A percentile compares a stretch with the other conserved stretches of the same genome.
Conservation (phyloP, 2,113 vertebrate genomes). For the Helogale parvula region DNA sequence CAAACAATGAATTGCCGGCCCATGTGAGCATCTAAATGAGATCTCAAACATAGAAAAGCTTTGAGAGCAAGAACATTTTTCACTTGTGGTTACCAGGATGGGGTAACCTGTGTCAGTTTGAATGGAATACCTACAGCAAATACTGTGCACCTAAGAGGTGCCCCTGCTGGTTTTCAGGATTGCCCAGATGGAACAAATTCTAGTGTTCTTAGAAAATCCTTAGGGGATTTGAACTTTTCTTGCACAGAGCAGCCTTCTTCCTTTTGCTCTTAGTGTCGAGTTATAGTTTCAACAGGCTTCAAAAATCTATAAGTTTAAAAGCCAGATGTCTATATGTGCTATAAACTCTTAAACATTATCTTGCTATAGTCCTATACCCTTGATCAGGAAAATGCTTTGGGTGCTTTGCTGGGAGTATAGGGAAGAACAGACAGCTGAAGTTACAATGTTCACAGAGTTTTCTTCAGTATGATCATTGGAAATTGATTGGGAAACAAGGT, state of each 20-base stretch:
- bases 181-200: neutral
- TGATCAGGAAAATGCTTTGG: neutral
- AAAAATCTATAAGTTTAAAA: neutral
- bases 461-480: neutral
- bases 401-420: neutral
- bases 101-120: neutral
- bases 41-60: neutral
- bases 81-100: neutral
- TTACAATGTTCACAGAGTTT: neutral
- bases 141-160: neutral
- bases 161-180: neutral
- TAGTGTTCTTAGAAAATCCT: slow-evolving; percentile 16
- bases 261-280: neutral
- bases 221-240: neutral
- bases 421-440: neutral
- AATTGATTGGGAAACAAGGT: neutral
- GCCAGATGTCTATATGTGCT: neutral
- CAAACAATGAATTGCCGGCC: neutral
- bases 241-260: neutral
- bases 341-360: neutral
- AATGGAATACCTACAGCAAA: neutral
- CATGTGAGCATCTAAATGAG: neutral
- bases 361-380: neutral
- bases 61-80: slow-evolving; percentile 20
- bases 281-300: neutral